phyloP scores from a whole-genome alignment of 1,140 invertebrate genomes.

The Lamellibrachia luymesi region DNA sequence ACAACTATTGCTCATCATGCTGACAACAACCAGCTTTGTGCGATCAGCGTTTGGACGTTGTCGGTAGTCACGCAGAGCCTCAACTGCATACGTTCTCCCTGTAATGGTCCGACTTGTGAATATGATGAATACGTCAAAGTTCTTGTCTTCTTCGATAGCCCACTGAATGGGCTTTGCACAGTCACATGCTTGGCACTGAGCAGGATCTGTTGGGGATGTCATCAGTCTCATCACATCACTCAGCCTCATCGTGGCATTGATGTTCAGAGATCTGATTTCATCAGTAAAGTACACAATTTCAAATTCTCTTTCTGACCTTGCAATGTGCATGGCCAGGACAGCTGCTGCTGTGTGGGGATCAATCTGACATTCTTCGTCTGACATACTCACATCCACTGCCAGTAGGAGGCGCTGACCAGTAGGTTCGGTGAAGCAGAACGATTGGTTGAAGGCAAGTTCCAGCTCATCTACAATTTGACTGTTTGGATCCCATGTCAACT shows the following conservation, averaged over 20 bases:
- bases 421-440: conserved; percentile 59
- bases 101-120: conserved; percentile 49
- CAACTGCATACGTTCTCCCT: conserved; percentile 35
- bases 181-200: conserved; percentile 55
- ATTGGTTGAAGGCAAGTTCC: conserved; percentile 51
- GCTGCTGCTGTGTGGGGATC: conserved; percentile 57
- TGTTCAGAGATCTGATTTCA: conserved; percentile 37
- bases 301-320: conserved; percentile 34
- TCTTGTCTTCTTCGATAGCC: conserved; percentile 61
- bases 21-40: conserved; percentile 60
- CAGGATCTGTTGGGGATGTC: conserved; percentile 25
- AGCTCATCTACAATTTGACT: conserved; percentile 42
- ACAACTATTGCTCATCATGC: conserved; percentile 58
- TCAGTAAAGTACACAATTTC: conserved; percentile 44
- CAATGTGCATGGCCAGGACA: conserved; percentile 24
- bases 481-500: conserved; percentile 45
- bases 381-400: conserved; percentile 63
- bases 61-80: conserved; percentile 40
- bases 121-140: conserved; percentile 48
- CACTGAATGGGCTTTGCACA: conserved; percentile 63
- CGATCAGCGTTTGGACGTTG: conserved; percentile 38
- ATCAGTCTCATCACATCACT: neutral
- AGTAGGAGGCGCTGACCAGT: conserved; percentile 63
- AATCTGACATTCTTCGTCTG: conserved; percentile 55
- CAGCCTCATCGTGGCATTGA: conserved; percentile 35